Conservation (phyloP, 2,113 vertebrate species). For the Cephalopholis sonnerati region DNA sequence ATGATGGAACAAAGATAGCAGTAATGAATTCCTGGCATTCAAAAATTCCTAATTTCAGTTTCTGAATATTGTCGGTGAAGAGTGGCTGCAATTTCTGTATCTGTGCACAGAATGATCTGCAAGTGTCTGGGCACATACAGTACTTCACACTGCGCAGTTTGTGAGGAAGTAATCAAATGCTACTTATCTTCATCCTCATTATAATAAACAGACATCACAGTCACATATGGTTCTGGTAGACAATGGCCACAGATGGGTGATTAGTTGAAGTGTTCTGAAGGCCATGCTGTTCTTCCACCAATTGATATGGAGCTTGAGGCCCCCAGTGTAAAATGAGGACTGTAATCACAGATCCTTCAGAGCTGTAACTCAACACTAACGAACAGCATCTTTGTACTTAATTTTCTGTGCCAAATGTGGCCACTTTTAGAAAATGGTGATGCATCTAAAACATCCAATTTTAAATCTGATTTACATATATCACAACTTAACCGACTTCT, state of each 20-base stretch:
- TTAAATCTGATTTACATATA: conserved; percentile 30
- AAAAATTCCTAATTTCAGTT: conserved; percentile 52
- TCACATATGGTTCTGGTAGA: conserved; percentile 70
- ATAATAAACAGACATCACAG: conserved; percentile 72
- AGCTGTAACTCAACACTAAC: conserved; percentile 52
- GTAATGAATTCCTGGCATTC: conserved; percentile 60
- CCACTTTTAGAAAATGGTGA: conserved; percentile 34
- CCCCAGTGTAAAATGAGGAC: conserved; percentile 60
- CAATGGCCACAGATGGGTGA: conserved; percentile 81
- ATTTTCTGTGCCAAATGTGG: conserved; percentile 15
- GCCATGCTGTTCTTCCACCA: conserved; percentile 61
- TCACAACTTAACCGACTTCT: conserved; percentile 2
- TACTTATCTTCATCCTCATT: conserved; percentile 80
- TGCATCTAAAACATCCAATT: conserved; percentile 40
- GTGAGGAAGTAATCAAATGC: conserved; percentile 78
- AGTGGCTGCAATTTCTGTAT: conserved; percentile 51
- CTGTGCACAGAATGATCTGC: conserved; percentile 42
- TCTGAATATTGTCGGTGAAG: conserved; percentile 44
- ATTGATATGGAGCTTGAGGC: conserved; percentile 53
- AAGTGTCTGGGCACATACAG: conserved; percentile 54
- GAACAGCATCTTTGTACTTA: conserved; percentile 33
- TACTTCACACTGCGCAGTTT: conserved; percentile 53
- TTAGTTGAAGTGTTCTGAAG: conserved; percentile 76
- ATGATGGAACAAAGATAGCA: conserved; percentile 50
- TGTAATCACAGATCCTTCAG: conserved; percentile 73